Conservation (phyloP, 2,113 vertebrate genomes). For the Oryzias celebensis region DNA sequence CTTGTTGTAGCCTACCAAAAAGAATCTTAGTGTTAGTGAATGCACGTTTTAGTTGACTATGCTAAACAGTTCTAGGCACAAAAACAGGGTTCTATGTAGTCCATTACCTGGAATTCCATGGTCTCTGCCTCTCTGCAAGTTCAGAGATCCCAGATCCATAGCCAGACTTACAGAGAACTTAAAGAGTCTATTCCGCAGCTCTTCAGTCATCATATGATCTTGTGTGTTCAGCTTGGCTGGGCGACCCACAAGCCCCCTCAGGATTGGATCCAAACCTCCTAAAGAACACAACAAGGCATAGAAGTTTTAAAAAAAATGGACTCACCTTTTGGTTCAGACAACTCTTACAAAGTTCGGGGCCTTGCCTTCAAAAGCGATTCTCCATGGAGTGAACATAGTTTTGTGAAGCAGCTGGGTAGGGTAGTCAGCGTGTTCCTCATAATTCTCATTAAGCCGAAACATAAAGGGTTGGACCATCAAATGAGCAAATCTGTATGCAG, state of each 20-base stretch:
- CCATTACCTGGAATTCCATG: conserved; percentile 80
- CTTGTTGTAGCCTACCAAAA: conserved; percentile 68
- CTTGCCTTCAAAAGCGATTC: conserved; percentile 81
- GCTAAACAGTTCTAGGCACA: neutral
- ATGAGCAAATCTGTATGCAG: conserved; percentile 86
- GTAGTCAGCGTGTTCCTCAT: conserved; percentile 45
- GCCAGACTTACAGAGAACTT: conserved; percentile 50
- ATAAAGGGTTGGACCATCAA: conserved; percentile 80
- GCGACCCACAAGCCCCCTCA: conserved; percentile 77
- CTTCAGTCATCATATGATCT: conserved; percentile 76
- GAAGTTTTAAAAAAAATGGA: neutral
- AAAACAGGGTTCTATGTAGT: neutral
- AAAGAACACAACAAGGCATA: neutral
- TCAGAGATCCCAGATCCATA: conserved; percentile 79
- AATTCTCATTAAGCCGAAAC: conserved; percentile 77
- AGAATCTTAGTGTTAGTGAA: neutral
- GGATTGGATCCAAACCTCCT: conserved; percentile 84
- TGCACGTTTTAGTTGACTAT: neutral
- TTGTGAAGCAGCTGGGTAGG: conserved; percentile 74
- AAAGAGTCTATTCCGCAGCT: conserved; percentile 82
- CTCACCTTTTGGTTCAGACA: neutral
- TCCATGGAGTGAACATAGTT: conserved; percentile 84
- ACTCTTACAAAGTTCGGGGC: neutral
- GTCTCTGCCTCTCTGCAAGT: conserved; percentile 84
- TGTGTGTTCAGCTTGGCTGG: conserved; percentile 81